Evolutionary conservation across 1,140 invertebrate genomes (phyloP).

Genomic region (Radopholus similis): DNA sequence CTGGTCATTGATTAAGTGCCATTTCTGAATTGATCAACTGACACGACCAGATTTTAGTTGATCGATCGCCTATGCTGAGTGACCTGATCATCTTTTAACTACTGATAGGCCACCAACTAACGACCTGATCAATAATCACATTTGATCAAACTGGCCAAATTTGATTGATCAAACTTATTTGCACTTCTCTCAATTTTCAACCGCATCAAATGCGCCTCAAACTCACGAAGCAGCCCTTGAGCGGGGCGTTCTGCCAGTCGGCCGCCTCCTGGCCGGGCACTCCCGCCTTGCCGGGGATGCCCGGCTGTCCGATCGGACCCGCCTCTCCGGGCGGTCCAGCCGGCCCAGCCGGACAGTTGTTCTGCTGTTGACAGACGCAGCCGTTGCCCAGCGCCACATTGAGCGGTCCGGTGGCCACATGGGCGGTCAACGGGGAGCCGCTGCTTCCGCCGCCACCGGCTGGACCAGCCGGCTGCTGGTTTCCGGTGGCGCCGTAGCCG

Average conservation of each 20-base stretch:
- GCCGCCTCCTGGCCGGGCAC: constrained; percentile 28
- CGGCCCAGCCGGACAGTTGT: constrained; percentile 33
- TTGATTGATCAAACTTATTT: neutral
- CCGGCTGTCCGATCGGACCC: neutral
- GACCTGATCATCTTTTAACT: too few relatives aligned
- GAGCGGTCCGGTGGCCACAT: neutral
- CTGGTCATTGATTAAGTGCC: too few relatives aligned
- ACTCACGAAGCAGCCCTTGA: constrained; percentile 37
- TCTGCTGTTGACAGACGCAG: constrained; percentile 16
- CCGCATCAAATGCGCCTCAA: too few relatives aligned
- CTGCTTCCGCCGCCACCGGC: too few relatives aligned
- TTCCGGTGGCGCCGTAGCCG: constrained; percentile 40
- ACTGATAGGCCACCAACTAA: too few relatives aligned
- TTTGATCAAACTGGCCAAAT: neutral
- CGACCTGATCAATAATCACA: too few relatives aligned
- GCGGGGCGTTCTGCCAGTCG: constrained; percentile 23
- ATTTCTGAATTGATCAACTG: too few relatives aligned
- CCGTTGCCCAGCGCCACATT: neutral
- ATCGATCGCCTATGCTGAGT: too few relatives aligned
- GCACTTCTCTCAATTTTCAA: neutral
- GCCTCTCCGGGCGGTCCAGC: constrained; percentile 10
- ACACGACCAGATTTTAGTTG: too few relatives aligned
- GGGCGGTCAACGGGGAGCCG: neutral
- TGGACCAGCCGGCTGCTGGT: neutral
- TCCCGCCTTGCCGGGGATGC: constrained; percentile 26